A percentile compares a stretch with the other conserved stretches of the same genome.
Evolutionary conservation across 2,888 invertebrate genomes (phyloP).

Genomic region (Belgica antarctica): DNA sequence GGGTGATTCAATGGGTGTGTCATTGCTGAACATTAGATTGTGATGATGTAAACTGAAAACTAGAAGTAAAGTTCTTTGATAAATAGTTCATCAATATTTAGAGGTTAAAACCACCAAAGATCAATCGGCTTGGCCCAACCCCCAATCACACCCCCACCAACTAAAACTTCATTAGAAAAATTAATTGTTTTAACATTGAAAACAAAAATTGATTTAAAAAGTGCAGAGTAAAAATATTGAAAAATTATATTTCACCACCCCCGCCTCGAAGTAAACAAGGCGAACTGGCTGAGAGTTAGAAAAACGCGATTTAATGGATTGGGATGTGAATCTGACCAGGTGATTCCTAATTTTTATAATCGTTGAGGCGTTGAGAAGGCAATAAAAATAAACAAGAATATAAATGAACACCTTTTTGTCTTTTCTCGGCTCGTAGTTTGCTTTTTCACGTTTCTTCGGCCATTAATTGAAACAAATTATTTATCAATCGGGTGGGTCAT

Average conservation of each 20-base stretch:
- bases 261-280: not conserved
- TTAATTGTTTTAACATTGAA: not conserved
- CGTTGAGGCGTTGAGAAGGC: conserved; percentile 35
- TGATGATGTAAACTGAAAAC: too few relatives aligned
- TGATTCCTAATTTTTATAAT: conserved; percentile 33
- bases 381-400: conserved; percentile 37
- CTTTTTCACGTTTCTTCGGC: not conserved
- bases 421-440: not conserved
- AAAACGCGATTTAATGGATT: not conserved
- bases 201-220: not conserved
- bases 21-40: too few relatives aligned
- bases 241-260: not conserved
- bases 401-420: conserved; percentile 33
- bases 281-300: not conserved
- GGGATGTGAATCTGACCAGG: conserved; percentile 34
- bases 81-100: too few relatives aligned
- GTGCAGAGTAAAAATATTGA: not conserved
- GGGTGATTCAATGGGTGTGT: too few relatives aligned
- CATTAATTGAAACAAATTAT: conserved; percentile 19
- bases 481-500: conserved; percentile 24
- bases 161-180: not conserved
- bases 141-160: not conserved
- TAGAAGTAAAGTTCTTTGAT: too few relatives aligned
- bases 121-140: too few relatives aligned
- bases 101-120: too few relatives aligned